phyloP scores from a whole-genome alignment of 2,888 invertebrate species.

The Deilephila elpenor region DNA sequence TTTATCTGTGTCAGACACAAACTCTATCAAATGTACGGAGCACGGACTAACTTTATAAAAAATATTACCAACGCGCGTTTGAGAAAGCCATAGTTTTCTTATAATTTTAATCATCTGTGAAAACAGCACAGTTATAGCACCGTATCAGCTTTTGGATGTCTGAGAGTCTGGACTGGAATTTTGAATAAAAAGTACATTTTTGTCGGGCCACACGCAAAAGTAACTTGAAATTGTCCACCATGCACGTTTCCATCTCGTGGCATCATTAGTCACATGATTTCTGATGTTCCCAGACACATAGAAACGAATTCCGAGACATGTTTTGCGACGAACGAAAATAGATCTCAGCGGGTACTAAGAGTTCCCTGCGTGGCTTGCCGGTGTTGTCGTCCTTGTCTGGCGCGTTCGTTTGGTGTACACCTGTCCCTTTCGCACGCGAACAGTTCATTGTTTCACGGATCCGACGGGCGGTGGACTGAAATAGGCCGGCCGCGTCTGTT shows the following conservation, averaged over 20 bases:
- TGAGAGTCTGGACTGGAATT: too few relatives aligned
- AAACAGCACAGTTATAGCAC: too few relatives aligned
- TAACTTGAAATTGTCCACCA: neutral
- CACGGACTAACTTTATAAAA: too few relatives aligned
- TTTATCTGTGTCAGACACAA: too few relatives aligned
- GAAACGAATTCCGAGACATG: conserved; percentile 84
- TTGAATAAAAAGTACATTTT: neutral
- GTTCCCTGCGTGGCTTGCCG: conserved; percentile 74
- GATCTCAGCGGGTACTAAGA: conserved; percentile 81
- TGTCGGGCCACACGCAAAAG: neutral
- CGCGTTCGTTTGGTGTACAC: conserved; percentile 65
- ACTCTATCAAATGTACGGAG: too few relatives aligned
- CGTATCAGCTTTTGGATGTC: too few relatives aligned
- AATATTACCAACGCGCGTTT: too few relatives aligned
- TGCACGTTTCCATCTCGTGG: conserved; percentile 53
- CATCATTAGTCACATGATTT: conserved; percentile 83
- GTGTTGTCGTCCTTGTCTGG: conserved; percentile 68
- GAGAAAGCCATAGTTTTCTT: too few relatives aligned
- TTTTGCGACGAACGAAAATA: conserved; percentile 82
- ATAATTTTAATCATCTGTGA: too few relatives aligned
- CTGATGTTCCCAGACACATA: conserved; percentile 81
- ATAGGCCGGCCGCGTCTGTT: conserved; percentile 81
- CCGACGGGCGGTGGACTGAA: conserved; percentile 79
- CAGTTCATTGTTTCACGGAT: conserved; percentile 82
- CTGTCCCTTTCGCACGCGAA: conserved; percentile 73